Percentiles rank a stretch among this genome's conserved stretches.
These are phyloP conservation scores for Pipistrellus nathusii DNA, from an alignment of 2,797 vertebrate species.

Conservation along the genomic window DNA sequence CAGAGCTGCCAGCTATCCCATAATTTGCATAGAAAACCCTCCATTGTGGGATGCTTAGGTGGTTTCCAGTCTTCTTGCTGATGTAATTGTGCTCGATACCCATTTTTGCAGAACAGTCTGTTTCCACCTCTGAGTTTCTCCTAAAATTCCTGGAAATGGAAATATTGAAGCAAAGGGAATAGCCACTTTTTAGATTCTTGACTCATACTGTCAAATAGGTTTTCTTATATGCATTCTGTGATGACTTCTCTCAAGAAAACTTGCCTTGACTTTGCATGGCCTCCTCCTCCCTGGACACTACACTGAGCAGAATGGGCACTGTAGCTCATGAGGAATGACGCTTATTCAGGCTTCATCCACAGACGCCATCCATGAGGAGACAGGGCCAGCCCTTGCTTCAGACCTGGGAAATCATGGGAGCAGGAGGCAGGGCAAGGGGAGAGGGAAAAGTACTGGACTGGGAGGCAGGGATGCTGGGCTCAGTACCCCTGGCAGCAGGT, in stretches of 20 bases:
- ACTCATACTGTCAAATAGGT: background rate
- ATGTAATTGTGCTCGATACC: background rate
- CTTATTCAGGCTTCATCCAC: background rate
- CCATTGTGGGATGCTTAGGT: background rate
- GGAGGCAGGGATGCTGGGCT: background rate
- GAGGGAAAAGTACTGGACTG: background rate
- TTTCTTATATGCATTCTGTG: background rate
- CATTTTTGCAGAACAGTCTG: background rate
- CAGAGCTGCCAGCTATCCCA: background rate
- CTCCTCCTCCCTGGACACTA: background rate
- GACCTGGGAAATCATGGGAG: background rate
- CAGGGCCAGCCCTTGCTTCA: background rate
- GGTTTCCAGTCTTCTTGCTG: background rate
- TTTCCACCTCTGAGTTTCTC: background rate
- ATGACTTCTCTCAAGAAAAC: constrained; percentile 63
- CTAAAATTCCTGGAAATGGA: background rate
- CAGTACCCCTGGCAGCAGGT: background rate
- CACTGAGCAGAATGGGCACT: background rate
- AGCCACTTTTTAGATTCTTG: background rate
- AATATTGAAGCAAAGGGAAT: background rate
- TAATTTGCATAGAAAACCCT: background rate
- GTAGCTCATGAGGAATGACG: background rate
- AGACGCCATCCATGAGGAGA: background rate
- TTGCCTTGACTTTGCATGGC: constrained; percentile 31
- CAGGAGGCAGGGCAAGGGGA: fast-evolving